Base-by-base conservation (phyloP, 2,888 invertebrate species). In the Cremastobaeus sp. region DNA sequence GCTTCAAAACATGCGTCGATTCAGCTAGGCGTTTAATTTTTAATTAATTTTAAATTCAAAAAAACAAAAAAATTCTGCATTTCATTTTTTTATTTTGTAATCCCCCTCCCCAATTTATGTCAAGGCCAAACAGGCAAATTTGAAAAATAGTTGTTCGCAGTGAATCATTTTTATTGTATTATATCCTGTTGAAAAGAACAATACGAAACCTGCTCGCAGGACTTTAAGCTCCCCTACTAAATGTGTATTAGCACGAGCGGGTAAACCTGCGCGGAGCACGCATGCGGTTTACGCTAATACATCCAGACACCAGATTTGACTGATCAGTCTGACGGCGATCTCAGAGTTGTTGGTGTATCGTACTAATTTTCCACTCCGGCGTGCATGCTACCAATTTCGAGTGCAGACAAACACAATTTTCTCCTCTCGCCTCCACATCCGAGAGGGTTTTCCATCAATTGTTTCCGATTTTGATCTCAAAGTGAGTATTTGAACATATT, bases 271-370 rank as follows among this genome's bases (percentile, higher is more conserved):
- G 32, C 35, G 12, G 48, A 59, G 35, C 64, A 37, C 69, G 64
- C 64, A 59, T 66, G 59, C 39, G 65, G 64, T 62, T 77, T 78
- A 77, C 81, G 84, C 50, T 57, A 57, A 71, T 71, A 78, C 79
- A 81, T 83, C 81, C 82, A 79, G 83, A 76, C 80, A 79, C 79
- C 57, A 79, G 81, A 79, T 82, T 81, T 77, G 76, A 81, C 78
- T 83, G 82, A 85, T 80, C 86, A 86, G 86, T 86, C 77, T 75
- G 80, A 77, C 81, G 76, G 82, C 78, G 79, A 76, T 80, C 81
- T 82, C 78, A 79, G 32, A n/a, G n/a, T n/a, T n/a, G n/a, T n/a
- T n/a, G 83, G 76, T 65, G 78, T 76, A 81, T 64, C 66, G 77
- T 77, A 76, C 64, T 9, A 73, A 75, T 76, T 71, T 55, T 35